A percentile compares a stretch with the other conserved stretches of the same genome.
phyloP scores from a whole-genome alignment of 1,140 invertebrate genomes.

The Drosophila erecta region DNA sequence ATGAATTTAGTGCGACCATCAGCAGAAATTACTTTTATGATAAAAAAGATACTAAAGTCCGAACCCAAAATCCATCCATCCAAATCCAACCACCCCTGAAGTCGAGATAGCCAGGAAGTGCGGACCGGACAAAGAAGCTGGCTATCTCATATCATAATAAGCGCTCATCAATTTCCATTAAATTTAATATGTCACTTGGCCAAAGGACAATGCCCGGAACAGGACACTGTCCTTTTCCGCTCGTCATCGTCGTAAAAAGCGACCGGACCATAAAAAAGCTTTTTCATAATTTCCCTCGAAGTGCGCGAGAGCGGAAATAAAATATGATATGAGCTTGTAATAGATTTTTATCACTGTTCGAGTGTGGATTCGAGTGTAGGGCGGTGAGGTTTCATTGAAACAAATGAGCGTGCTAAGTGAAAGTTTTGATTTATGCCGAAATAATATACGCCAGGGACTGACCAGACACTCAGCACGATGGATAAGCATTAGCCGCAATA shows the following conservation, averaged over 20 bases:
- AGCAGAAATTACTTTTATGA: constrained; percentile 80
- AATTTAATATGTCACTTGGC: constrained; percentile 81
- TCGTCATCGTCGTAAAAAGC: constrained; percentile 76
- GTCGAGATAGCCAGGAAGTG: not conserved
- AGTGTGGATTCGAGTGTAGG: constrained; percentile 23
- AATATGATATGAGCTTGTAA: constrained; percentile 83
- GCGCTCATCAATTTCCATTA: constrained; percentile 83
- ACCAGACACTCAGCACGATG: constrained; percentile 17
- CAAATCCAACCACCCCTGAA: constrained; percentile 33
- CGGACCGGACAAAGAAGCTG: constrained; percentile 39
- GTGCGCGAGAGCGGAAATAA: constrained; percentile 67
- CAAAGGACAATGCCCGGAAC: constrained; percentile 25
- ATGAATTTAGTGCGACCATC: constrained; percentile 79
- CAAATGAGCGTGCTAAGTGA: constrained; percentile 83
- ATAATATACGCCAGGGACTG: constrained; percentile 77
- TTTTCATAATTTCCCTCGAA: constrained; percentile 75
- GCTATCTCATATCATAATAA: constrained; percentile 83
- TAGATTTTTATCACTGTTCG: constrained; percentile 79
- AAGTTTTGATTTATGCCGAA: constrained; percentile 81
- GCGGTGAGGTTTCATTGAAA: constrained; percentile 62
- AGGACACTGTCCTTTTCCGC: constrained; percentile 20
- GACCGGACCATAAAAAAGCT: constrained; percentile 77
- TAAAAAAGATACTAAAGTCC: constrained; percentile 67
- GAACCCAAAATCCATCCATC: constrained; percentile 39
- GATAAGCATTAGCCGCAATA: constrained; percentile 31